A percentile compares a stretch with the other conserved stretches of the same genome.
Evolutionary conservation across 2,888 invertebrate species (phyloP).

Genomic region (Leptopterna dolabrata): DNA sequence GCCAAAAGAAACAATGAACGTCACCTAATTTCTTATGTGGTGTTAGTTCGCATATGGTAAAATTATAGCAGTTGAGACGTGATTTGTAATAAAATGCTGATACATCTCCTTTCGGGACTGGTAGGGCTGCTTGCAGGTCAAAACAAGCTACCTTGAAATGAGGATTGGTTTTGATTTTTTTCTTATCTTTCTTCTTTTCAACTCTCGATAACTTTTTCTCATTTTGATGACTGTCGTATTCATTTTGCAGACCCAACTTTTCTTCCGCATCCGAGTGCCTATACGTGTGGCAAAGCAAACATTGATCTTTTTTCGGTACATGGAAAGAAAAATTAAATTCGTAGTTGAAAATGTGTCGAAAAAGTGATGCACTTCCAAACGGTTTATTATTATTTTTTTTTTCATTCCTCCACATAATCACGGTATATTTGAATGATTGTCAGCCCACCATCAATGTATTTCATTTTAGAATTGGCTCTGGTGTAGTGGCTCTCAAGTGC

Average conservation of each 20-base stretch:
- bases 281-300: neutral
- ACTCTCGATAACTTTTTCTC: neutral
- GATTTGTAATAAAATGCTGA: slow-evolving; percentile 1
- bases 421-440: neutral
- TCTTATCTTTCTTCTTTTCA: neutral
- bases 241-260: neutral
- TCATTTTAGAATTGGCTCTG: slow-evolving; percentile 9
- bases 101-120: slow-evolving; percentile 17
- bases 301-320: neutral
- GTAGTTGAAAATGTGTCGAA: neutral
- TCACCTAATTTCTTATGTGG: neutral
- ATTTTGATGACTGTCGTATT: neutral
- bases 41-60: neutral
- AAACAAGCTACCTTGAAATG: neutral
- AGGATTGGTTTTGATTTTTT: neutral
- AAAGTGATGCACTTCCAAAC: neutral
- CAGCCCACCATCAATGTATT: slow-evolving; percentile 5
- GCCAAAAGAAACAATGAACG: slow-evolving; percentile 61
- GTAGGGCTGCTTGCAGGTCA: slow-evolving; percentile 16
- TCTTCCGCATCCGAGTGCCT: neutral
- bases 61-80: no score
- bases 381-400: neutral
- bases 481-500: neutral
- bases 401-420: neutral
- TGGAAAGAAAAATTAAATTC: neutral